Base-by-base conservation (phyloP, 2,888 invertebrate species). In the Rotaria magnacalcarata region DNA sequence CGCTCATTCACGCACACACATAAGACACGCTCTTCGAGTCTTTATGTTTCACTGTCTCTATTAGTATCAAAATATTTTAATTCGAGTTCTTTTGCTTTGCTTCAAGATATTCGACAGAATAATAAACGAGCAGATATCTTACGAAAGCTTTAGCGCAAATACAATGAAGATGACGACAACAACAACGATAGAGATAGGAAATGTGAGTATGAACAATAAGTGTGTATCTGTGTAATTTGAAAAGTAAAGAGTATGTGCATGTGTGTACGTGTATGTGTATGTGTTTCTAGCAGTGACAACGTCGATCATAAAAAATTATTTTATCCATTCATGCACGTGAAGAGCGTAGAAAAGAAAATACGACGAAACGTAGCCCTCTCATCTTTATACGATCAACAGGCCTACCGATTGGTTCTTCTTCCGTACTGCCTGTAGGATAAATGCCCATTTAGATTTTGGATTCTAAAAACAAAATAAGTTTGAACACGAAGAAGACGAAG, bases 391-490 rank as follows among this genome's bases (percentile, higher is more conserved):
- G 67, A 19, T 16, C 5, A 34, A 14, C 1, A 34, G 19, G 67
- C 67, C 67, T 80, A 80, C 80, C 80, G 80, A 80, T 80, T 80
- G 80, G 24, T 80, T 47, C 11, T 80, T 80, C 47, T 24, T 80
- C n/a, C 80, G 80, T 80, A 80, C 80, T 47, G 80, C 80, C n/a
- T 80, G 80, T n/a, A 80, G 80, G 24, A 80, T 11, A 80, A 80
- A 80, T 21, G 80, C 24, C 80, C 80, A 80, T 80, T 80, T 80
- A 80, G 80, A 43, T 80, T 80, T 80, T 43, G 80, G 47, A 80
- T 47, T 80, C 80, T 80, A 80, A 80, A 80, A 41, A 80, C 67
- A 67, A 67, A 67, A 67, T 34, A 34, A 67, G 27, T n/a, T 27
- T 27, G 60, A 60, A n/a, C 27, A 27, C 27, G 60, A 60, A 60